Base-by-base conservation (phyloP, 2,888 invertebrate species). In the Onchidella celtica region DNA sequence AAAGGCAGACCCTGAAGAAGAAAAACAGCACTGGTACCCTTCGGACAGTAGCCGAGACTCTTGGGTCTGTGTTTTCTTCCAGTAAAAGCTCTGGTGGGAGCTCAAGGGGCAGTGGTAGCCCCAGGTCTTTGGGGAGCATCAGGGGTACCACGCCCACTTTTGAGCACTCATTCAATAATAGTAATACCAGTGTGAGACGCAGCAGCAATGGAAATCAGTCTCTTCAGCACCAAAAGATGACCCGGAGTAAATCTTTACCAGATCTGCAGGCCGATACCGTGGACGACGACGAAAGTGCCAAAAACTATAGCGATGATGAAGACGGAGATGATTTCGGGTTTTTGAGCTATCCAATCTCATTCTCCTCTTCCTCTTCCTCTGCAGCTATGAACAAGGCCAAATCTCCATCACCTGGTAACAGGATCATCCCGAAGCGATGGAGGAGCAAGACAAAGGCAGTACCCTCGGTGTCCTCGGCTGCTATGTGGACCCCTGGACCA, bases 361-460 rank as follows among this genome's bases (percentile, higher is more conserved):
- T 81, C 57, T 86, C 86, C 79, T 86, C 87, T 83, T 87, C 77
- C 79, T 78, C 65, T 82, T 65, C 82, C 40, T 79, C 90, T 83
- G 75, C 90, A 90, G 91, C 87, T 86, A 90, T 91, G 90, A 88
- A 90, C 86, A 91, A 90, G 87, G 87, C 88, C 84, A 82, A 82
- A 57, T 87, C 90, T 29, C 87, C 89, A 55, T 85, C 88, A 21
- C 85, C 89, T 55, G 86, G 88, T 6, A 87, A 86, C 82, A 82
- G 88, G 78, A 86, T 91, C 81, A 89, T 89, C 66, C 96, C 96
- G 93, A 89, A 88, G 85, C 96, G 97, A 91, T 97, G 97, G 96
- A 95, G 96, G 91, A 96, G 96, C 87, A 95, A 97, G 90, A 97
- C 97, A 88, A 97, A 97, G 92, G 96, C 96, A 91, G 96, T 96